Base-by-base conservation (phyloP, 1,140 invertebrate genomes). In the Phymastichus coffea region DNA sequence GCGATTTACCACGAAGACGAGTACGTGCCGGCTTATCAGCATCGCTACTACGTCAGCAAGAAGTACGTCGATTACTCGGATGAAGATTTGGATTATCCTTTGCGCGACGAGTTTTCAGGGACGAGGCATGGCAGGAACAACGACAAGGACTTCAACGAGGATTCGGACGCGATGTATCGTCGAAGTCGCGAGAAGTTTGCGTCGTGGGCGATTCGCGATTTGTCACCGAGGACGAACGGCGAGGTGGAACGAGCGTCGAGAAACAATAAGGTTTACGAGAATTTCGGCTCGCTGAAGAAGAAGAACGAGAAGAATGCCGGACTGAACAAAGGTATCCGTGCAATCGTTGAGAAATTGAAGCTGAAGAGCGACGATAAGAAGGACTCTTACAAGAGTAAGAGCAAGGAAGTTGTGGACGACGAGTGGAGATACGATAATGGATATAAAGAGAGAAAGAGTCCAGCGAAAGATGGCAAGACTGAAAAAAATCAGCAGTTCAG, bases 161-260 rank as follows among this genome's bases (percentile, higher is more conserved):
- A 12, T 12, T 33, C 28, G 28, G 28, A 7, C 28, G 28, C 28
- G 28, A 33, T 7, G 28, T 33, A 6, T 33, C 6, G 28, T 12
- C 12, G 6, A 7, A 33, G 28, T 33, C 28, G 12, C 6, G 52
- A 70, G 2, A 63, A 71, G 22, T 75, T 70, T 15, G 65, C 64
- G 37, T 55, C 65, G 14, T 77, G 72, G 73, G 61, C 69, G 8
- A 65, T 74, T 35, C 67, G 68, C 60, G 69, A 73, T 35, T 41
- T 26, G n/a, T 37, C 33, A 40, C n/a, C 20, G 47, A 49, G 26
- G 26, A 40, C 25, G 38, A 60, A 61, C 35, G 3, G 12, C 1
- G 68, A 64, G 14, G 54, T 54, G 9, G 62, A 70, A 35, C 47
- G 61, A 35, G 40, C 44, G 22, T 3, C 22, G 23, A 30, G 15